A percentile compares a stretch with the other conserved stretches of the same genome.
These are phyloP conservation scores for Lydus trimaculatus DNA, from an alignment of 2,888 invertebrate genomes.

Conservation along the genomic window DNA sequence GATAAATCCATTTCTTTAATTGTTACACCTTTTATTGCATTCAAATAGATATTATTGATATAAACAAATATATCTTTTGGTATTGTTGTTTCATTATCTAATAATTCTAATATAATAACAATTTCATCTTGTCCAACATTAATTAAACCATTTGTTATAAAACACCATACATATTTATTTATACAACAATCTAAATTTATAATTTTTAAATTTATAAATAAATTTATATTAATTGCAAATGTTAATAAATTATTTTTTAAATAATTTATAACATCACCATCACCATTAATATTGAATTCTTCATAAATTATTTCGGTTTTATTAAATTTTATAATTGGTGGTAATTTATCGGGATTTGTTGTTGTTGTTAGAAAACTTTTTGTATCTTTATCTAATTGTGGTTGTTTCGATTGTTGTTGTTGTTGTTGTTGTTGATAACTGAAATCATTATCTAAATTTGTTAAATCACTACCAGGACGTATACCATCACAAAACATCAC, in stretches of 20 bases:
- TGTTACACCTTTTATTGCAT: slow-evolving; percentile 68
- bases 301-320: slow-evolving; percentile 63
- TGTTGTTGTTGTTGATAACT: slow-evolving; percentile 24
- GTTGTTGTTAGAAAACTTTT: slow-evolving; percentile 66
- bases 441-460: slow-evolving; percentile 74
- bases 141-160: slow-evolving; percentile 78
- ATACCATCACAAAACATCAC: slow-evolving; percentile 93
- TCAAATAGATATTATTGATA: slow-evolving; percentile 74
- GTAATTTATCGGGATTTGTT: slow-evolving; percentile 56
- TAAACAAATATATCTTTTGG: slow-evolving; percentile 80
- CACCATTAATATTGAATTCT: neutral
- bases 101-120: slow-evolving; percentile 74
- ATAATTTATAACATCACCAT: neutral
- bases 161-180: slow-evolving; percentile 77
- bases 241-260: slow-evolving; percentile 57
- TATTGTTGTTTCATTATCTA: slow-evolving; percentile 67
- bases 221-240: slow-evolving; percentile 78
- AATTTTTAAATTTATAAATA: slow-evolving; percentile 77
- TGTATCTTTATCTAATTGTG: slow-evolving; percentile 62
- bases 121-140: slow-evolving; percentile 86
- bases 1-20: slow-evolving; percentile 75
- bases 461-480: slow-evolving; percentile 84
- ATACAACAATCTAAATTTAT: slow-evolving; percentile 80
- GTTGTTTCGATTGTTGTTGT: slow-evolving; percentile 35
- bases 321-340: slow-evolving; percentile 65